These are phyloP conservation scores for Eurypyga helias DNA, from an alignment of 2,113 vertebrate genomes.

Conservation along the genomic window DNA sequence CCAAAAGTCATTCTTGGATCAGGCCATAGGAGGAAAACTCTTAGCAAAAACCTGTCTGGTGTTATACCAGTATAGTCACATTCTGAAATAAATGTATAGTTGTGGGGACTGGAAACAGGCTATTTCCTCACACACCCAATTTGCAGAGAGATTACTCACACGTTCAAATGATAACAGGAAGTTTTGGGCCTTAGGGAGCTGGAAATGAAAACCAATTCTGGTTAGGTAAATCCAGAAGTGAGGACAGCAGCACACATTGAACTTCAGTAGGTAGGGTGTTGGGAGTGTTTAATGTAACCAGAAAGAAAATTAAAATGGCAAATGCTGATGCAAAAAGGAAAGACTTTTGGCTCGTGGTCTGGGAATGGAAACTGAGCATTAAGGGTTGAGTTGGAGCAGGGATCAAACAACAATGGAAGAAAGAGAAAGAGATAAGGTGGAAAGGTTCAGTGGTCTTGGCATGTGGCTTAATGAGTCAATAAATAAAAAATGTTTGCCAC, in stretches of 20 bases:
- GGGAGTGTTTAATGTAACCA: not conserved
- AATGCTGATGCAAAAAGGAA: not conserved
- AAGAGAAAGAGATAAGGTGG: not conserved
- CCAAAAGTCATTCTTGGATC: not conserved
- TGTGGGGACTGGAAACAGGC: not conserved
- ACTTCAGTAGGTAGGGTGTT: not conserved
- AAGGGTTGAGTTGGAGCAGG: not conserved
- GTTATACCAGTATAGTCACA: not conserved
- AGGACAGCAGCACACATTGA: not conserved
- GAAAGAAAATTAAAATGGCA: not conserved
- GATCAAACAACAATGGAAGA: not conserved
- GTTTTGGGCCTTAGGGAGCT: not conserved
- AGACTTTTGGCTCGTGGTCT: not conserved
- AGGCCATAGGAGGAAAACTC: not conserved
- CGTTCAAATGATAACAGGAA: rapidly evolving
- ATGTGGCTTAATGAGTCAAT: not conserved
- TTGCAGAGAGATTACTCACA: not conserved
- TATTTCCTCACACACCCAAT: not conserved
- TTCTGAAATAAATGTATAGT: not conserved
- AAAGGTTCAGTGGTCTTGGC: not conserved
- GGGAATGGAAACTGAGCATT: not conserved
- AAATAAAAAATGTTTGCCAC: not conserved
- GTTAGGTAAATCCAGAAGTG: not conserved
- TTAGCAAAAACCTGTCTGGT: not conserved
- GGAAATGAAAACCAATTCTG: not conserved